Percentiles rank a stretch among this genome's conserved stretches.
Conservation (phyloP, 2,797 vertebrate species). For the Gouania willdenowi region DNA sequence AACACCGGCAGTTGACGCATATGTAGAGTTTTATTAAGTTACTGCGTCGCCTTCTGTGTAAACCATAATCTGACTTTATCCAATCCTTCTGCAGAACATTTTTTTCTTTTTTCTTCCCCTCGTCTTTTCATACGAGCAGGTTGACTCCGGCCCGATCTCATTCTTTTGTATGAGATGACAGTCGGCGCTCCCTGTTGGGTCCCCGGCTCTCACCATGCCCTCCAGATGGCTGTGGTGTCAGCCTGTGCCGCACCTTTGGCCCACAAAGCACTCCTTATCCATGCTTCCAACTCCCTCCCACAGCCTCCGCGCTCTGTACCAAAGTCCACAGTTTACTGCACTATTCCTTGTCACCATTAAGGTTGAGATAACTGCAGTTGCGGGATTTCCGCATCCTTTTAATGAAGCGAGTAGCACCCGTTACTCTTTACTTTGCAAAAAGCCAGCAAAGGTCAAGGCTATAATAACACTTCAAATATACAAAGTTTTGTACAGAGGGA, state of each 20-base stretch:
- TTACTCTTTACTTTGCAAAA: no score
- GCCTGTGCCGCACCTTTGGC: slow-evolving; percentile 30
- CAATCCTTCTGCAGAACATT: neutral
- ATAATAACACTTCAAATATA: neutral
- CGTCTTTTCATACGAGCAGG: neutral
- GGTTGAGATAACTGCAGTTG: neutral
- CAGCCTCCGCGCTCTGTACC: slow-evolving; percentile 1
- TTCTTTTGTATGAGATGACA: slow-evolving; percentile 40
- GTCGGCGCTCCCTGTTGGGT: slow-evolving; percentile 48
- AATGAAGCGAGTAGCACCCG: neutral
- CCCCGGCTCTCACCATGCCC: slow-evolving; percentile 44
- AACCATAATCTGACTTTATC: neutral
- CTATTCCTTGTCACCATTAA: slow-evolving; percentile 8
- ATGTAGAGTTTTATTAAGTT: slow-evolving; percentile 4
- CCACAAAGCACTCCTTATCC: slow-evolving; percentile 15
- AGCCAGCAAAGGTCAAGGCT: neutral
- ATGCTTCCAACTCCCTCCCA: neutral
- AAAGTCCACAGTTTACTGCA: neutral
- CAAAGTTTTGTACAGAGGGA: no score
- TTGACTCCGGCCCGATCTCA: slow-evolving; percentile 23
- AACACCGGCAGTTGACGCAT: slow-evolving; percentile 8
- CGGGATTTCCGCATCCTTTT: slow-evolving; percentile 1
- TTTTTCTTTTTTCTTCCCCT: no score
- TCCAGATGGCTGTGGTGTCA: slow-evolving; percentile 61
- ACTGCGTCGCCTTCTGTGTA: neutral